These are phyloP conservation scores for Antechinus stuartii DNA, from an alignment of 2,113 vertebrate species.

Conservation along the genomic window DNA sequence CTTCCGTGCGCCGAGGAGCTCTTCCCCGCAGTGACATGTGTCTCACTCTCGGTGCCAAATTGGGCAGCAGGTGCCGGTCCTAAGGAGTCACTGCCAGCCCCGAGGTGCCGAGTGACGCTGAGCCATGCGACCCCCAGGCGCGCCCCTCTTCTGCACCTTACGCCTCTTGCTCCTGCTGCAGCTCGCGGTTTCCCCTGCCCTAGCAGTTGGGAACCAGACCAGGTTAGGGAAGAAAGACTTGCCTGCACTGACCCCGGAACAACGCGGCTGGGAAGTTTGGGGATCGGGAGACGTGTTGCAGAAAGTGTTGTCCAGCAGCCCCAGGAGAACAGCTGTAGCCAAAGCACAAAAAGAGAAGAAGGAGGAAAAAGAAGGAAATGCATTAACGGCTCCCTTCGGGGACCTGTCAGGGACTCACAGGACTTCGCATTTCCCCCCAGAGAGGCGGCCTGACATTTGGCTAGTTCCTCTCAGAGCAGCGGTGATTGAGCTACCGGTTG, in stretches of 20 bases:
- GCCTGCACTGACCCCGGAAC: slow-evolving; percentile 24
- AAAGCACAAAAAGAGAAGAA: background rate
- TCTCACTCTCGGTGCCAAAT: slow-evolving; percentile 50
- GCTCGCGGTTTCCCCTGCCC: slow-evolving; percentile 62
- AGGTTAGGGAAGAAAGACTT: slow-evolving; percentile 47
- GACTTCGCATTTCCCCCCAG: slow-evolving; percentile 21
- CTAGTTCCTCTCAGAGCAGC: slow-evolving; percentile 19
- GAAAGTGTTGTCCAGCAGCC: background rate
- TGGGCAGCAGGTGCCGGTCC: slow-evolving; percentile 66
- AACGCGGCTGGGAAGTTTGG: slow-evolving; percentile 40
- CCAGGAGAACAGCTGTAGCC: background rate
- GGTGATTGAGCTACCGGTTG: slow-evolving; percentile 40
- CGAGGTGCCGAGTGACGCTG: background rate
- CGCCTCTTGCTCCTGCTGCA: slow-evolving; percentile 72
- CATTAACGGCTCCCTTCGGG: slow-evolving; percentile 77
- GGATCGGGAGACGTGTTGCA: slow-evolving; percentile 18
- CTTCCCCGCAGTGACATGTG: slow-evolving; percentile 67
- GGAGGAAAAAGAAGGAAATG: slow-evolving; percentile 29
- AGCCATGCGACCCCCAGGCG: slow-evolving; percentile 74
- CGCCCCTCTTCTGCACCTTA: slow-evolving; percentile 57
- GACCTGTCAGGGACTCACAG: slow-evolving; percentile 3
- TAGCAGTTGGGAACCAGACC: slow-evolving; percentile 52
- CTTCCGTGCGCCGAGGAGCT: slow-evolving; percentile 11
- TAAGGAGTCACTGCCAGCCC: slow-evolving; percentile 40
- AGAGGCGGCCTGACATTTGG: slow-evolving; percentile 37